phyloP scores from a whole-genome alignment of 2,888 invertebrate genomes.

The Habroteleia sp. region DNA sequence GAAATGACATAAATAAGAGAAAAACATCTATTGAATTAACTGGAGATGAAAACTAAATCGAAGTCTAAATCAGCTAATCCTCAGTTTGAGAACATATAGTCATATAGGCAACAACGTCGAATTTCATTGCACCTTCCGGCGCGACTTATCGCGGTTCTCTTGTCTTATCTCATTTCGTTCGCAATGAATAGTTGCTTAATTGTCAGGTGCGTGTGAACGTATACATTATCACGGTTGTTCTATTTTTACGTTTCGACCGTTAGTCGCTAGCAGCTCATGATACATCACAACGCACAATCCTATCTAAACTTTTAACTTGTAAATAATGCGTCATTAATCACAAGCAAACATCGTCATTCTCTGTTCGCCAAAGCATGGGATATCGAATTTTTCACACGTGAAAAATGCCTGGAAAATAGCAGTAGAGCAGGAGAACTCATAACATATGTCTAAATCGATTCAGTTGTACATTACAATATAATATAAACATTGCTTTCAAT shows the following conservation, averaged over 20 bases:
- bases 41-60: too few species aligned
- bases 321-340: slow-evolving; percentile 53
- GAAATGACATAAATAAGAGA: too few species aligned
- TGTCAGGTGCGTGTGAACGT: slow-evolving; percentile 63
- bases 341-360: slow-evolving; percentile 44
- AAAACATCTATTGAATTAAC: too few species aligned
- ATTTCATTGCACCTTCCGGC: slow-evolving; percentile 64
- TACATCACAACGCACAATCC: slow-evolving; percentile 48
- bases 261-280: slow-evolving; percentile 48
- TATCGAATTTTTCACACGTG: slow-evolving; percentile 39
- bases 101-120: slow-evolving; percentile 63
- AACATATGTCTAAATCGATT: slow-evolving; percentile 12
- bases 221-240: slow-evolving; percentile 59
- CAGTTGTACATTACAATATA: too few species aligned
- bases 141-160: slow-evolving; percentile 52
- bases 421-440: slow-evolving; percentile 6
- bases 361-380: slow-evolving; percentile 21
- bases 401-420: slow-evolving; percentile 28
- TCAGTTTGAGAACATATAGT: slow-evolving; percentile 20
- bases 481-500: too few species aligned
- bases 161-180: slow-evolving; percentile 61
- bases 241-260: slow-evolving; percentile 54
- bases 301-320: slow-evolving; percentile 51
- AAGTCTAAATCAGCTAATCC: too few species aligned
- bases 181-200: slow-evolving; percentile 61